Conservation (phyloP, 1,140 invertebrate species). For the Zaprionus tsacasi region DNA sequence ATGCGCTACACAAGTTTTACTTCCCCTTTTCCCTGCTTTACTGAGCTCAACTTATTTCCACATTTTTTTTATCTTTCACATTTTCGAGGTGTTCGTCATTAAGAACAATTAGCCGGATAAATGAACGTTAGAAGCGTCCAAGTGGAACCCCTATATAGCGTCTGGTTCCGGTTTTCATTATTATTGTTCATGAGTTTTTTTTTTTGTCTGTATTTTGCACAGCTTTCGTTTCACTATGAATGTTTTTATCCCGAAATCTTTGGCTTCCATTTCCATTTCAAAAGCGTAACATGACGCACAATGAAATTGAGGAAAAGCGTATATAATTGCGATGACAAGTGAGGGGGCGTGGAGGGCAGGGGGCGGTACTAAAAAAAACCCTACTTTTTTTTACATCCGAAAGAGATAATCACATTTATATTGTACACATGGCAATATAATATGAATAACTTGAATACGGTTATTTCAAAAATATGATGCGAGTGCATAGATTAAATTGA, state of each 20-base stretch:
- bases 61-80: conserved; percentile 6
- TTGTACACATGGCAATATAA: conserved; percentile 44
- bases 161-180: conserved; percentile 33
- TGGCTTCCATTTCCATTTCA: conserved; percentile 36
- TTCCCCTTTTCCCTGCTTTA: neutral
- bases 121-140: conserved; percentile 34
- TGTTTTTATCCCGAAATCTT: conserved; percentile 22
- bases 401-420: conserved; percentile 43
- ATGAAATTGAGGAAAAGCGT: conserved; percentile 34
- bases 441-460: conserved; percentile 4
- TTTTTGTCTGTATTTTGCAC: neutral
- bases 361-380: conserved; percentile 9
- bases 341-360: neutral
- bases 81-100: conserved; percentile 37
- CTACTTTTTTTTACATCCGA: conserved; percentile 17
- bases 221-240: conserved; percentile 16
- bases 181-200: conserved; percentile 6
- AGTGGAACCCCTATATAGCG: conserved; percentile 24
- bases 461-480: conserved; percentile 20
- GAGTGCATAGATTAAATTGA: conserved; percentile 50
- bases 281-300: conserved; percentile 34
- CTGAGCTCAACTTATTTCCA: conserved; percentile 1
- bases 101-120: conserved; percentile 48
- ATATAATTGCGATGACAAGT: conserved; percentile 20
- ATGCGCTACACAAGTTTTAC: neutral